These are phyloP conservation scores for Spodoptera litura DNA, from an alignment of 1,140 invertebrate genomes.

Conservation along the genomic window DNA sequence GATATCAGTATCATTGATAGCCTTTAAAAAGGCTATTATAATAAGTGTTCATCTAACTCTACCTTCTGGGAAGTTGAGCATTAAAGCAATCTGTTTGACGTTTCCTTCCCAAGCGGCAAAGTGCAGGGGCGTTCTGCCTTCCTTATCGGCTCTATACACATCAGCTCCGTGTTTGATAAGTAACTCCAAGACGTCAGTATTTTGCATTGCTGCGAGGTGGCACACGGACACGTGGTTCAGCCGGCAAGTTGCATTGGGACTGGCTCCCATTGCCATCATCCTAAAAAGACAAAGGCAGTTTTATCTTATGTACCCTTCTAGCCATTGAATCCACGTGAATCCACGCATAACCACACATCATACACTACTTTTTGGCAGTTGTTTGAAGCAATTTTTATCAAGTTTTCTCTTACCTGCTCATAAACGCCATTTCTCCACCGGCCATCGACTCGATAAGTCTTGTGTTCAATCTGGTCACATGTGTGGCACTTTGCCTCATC, in stretches of 20 bases:
- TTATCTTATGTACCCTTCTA: too few relatives aligned
- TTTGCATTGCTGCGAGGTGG: conserved; percentile 75
- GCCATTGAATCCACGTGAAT: too few relatives aligned
- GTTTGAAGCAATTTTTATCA: too few relatives aligned
- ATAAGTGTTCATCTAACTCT: not conserved
- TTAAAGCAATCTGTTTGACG: conserved; percentile 13
- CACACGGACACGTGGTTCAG: conserved; percentile 77
- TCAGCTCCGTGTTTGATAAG: conserved; percentile 78
- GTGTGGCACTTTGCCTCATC: conserved; percentile 3
- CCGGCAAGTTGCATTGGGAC: conserved; percentile 82
- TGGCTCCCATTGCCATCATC: conserved; percentile 67
- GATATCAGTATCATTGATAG: not conserved
- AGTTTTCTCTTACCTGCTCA: conserved; percentile 1
- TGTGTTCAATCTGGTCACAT: not conserved
- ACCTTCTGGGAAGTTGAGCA: conserved; percentile 45
- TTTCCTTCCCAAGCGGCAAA: conserved; percentile 45
- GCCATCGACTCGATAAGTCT: not conserved
- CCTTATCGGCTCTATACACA: conserved; percentile 70
- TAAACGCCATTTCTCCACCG: conserved; percentile 4
- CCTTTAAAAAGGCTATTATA: not conserved
- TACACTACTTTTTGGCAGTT: too few relatives aligned
- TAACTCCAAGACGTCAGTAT: conserved; percentile 69
- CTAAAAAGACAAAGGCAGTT: not conserved
- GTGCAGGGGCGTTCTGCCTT: conserved; percentile 47
- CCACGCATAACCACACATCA: too few relatives aligned